Percentiles rank a stretch among this genome's conserved stretches.
Conservation (phyloP, 2,113 vertebrate species). For the Pica pica region DNA sequence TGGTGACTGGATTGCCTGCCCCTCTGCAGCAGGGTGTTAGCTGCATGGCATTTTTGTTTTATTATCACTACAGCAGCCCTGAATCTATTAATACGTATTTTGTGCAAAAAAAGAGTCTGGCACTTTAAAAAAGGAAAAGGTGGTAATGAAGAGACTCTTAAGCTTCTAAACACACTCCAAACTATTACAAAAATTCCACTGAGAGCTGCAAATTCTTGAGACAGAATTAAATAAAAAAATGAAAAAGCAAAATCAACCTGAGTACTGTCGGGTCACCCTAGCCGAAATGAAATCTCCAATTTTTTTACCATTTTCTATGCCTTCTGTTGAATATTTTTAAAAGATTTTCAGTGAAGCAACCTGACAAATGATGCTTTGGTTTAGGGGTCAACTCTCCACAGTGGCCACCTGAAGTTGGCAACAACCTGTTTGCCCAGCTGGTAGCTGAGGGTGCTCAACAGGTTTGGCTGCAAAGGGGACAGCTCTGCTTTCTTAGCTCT, state of each 20-base stretch:
- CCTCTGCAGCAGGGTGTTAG: background rate
- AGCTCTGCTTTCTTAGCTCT: background rate
- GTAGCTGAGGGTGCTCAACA: background rate
- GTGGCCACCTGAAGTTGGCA: background rate
- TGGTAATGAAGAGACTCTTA: constrained; percentile 25
- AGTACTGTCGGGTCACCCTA: background rate
- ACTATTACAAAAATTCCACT: background rate
- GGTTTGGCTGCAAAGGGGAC: background rate
- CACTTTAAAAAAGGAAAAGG: constrained; percentile 32
- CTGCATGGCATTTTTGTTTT: background rate
- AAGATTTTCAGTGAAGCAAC: background rate
- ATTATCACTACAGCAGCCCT: constrained; percentile 21
- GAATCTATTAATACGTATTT: constrained; percentile 34
- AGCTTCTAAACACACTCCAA: background rate
- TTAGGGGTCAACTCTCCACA: background rate
- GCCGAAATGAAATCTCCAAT: background rate
- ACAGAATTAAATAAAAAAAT: background rate
- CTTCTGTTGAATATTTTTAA: background rate
- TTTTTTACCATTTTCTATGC: background rate
- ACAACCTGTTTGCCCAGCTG: background rate
- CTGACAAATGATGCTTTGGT: background rate
- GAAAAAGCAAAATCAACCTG: background rate
- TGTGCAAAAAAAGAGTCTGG: constrained; percentile 47
- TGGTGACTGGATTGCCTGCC: background rate
- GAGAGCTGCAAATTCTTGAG: background rate